Conservation (phyloP, 2,888 invertebrate species). For the Drosophila meridiana region DNA sequence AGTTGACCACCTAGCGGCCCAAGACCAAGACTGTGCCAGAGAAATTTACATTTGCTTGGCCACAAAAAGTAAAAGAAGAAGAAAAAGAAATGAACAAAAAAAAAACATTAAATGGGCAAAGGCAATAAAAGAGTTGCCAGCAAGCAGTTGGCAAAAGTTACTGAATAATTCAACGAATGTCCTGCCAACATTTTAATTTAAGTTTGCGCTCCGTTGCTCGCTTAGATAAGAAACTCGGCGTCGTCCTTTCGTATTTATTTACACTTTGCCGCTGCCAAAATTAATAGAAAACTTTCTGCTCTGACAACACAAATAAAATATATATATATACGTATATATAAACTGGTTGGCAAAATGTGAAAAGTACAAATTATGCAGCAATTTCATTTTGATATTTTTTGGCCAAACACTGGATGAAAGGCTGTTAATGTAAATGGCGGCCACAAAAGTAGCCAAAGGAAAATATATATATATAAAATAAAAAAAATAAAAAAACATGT, state of each 20-base stretch:
- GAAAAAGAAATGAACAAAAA: slow-evolving; percentile 3
- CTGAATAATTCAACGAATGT: slow-evolving; percentile 82
- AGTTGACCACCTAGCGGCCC: slow-evolving; percentile 42
- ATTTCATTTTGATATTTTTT: slow-evolving; percentile 80
- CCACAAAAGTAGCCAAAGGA: slow-evolving; percentile 52
- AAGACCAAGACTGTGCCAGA: slow-evolving; percentile 28
- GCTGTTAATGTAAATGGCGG: slow-evolving; percentile 80
- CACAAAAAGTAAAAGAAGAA: slow-evolving; percentile 40
- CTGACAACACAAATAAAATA: slow-evolving; percentile 52
- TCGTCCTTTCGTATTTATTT: slow-evolving; percentile 66
- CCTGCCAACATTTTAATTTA: slow-evolving; percentile 82
- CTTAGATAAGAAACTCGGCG: slow-evolving; percentile 70
- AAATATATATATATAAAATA: neutral
- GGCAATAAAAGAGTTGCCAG: slow-evolving; percentile 62
- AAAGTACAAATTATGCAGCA: slow-evolving; percentile 81
- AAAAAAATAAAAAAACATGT: slow-evolving; percentile 5
- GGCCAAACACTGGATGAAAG: slow-evolving; percentile 72
- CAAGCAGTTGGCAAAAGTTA: slow-evolving; percentile 62
- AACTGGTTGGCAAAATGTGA: slow-evolving; percentile 45
- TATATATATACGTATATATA: slow-evolving; percentile 9
- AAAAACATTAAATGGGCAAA: slow-evolving; percentile 6
- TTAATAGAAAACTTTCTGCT: slow-evolving; percentile 74
- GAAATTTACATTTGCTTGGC: slow-evolving; percentile 58
- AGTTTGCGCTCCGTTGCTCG: slow-evolving; percentile 76
- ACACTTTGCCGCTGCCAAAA: slow-evolving; percentile 72